Conservation (phyloP, 2,888 invertebrate genomes). For the Tetheella fluctuosa region DNA sequence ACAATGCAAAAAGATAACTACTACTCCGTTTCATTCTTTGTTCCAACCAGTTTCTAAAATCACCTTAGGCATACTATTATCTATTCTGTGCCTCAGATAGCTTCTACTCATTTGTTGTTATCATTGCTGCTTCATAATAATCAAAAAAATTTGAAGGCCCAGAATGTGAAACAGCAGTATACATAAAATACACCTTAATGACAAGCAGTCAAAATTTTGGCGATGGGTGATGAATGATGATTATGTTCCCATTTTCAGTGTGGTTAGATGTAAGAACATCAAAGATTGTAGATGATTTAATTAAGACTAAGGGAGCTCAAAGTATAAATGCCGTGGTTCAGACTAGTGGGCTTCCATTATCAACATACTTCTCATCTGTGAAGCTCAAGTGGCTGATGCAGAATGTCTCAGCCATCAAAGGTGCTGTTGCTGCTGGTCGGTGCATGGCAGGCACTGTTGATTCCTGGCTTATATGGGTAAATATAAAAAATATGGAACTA, state of each 20-base stretch:
- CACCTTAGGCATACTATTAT: no score
- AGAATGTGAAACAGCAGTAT: no score
- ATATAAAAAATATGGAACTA: slow-evolving; percentile 14
- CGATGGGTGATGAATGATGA: no score
- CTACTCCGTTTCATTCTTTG: no score
- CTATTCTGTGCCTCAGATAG: no score
- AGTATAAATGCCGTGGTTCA: slow-evolving; percentile 70
- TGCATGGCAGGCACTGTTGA: slow-evolving; percentile 96
- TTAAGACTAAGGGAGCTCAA: slow-evolving; percentile 67
- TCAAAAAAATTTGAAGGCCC: no score
- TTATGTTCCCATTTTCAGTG: slow-evolving; percentile 82
- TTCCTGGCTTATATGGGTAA: slow-evolving; percentile 97
- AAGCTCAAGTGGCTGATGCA: slow-evolving; percentile 97
- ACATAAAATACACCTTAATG: no score
- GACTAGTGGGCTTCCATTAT: slow-evolving; percentile 95
- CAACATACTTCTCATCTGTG: slow-evolving; percentile 97
- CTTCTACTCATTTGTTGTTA: no score
- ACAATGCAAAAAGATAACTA: no score
- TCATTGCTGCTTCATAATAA: no score
- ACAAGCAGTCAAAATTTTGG: no score
- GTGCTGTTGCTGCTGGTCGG: slow-evolving; percentile 87
- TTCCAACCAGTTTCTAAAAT: no score
- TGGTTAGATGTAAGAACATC: slow-evolving; percentile 97
- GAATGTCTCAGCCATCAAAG: slow-evolving; percentile 89
- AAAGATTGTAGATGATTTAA: slow-evolving; percentile 90